Conservation (phyloP, 1,140 invertebrate species). For the Drosophila ercepeae region DNA sequence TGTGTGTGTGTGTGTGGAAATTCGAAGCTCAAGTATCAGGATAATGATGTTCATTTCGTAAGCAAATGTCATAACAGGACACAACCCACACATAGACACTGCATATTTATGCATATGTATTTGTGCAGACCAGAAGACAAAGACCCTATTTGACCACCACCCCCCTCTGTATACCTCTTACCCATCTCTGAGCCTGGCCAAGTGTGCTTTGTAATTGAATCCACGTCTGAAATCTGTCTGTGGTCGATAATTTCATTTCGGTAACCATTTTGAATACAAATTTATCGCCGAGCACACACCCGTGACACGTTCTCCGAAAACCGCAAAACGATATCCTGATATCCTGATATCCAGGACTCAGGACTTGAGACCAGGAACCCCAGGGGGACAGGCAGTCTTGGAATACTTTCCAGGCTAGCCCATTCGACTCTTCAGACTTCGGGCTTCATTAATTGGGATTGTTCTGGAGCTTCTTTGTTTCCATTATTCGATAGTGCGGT, state of each 20-base stretch:
- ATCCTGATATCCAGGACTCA: background rate
- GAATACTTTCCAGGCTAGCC: background rate
- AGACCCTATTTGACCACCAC: constrained; percentile 23
- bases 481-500: constrained; percentile 4
- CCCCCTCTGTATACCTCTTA: background rate
- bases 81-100: constrained; percentile 1
- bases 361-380: background rate
- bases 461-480: constrained; percentile 9
- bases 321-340: constrained; percentile 36
- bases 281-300: constrained; percentile 34
- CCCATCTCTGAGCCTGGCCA: constrained; percentile 35
- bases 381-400: too few relatives aligned
- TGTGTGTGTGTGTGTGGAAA: constrained; percentile 15
- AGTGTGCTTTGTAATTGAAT: constrained; percentile 73
- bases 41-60: constrained; percentile 77
- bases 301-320: constrained; percentile 30
- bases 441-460: constrained; percentile 37
- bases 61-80: constrained; percentile 71
- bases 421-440: background rate
- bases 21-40: constrained; percentile 28
- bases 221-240: constrained; percentile 80
- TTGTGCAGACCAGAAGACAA: constrained; percentile 49
- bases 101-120: constrained; percentile 61
- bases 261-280: constrained; percentile 73
- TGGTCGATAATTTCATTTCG: constrained; percentile 78